Base-by-base conservation (phyloP, 2,888 invertebrate genomes). In the Cosmorhoe ocellata region DNA sequence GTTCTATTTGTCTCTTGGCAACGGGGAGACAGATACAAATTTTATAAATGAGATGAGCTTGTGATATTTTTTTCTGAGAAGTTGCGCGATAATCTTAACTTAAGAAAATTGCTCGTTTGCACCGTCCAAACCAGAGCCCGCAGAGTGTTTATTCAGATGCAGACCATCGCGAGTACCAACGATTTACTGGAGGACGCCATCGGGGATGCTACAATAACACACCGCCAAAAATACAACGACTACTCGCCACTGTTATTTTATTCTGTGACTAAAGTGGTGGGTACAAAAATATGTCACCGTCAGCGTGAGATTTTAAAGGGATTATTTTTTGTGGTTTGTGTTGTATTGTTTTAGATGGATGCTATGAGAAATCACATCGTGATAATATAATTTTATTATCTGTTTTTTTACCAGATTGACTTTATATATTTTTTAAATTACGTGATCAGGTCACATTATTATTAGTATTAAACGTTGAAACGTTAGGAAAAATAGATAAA, bases 91-190 rank as follows among this genome's bases (percentile, higher is more conserved):
- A n/a, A n/a, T n/a, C n/a, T n/a, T n/a, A n/a, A n/a, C n/a, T n/a
- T n/a, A n/a, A n/a, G n/a, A n/a, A n/a, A n/a, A n/a, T 47, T 48
- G 58, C 39, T 26, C 18, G 48, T 56, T n/a, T 37, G 37, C 36
- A 39, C 38, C 33, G n/a, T 13, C 39, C 76, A 73, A 82, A 76
- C 71, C 68, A 70, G 64, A 62, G 54, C 54, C 63, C 68, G 58
- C 63, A 64, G 49, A 71, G 71, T 90, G 88, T 90, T 90, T 88
- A 84, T 88, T 89, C 89, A 90, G 89, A 81, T 90, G 89, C 79
- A 74, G 79, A 61, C 78, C 81, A 79, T 87, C 85, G 71, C 74
- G 79, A 81, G 84, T 72, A 77, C 76, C 78, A 57, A 80, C 87
- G 84, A 89, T 88, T 83, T 84, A 84, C 83, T 88, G 81, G 84